These are phyloP conservation scores for Pyrochroa serraticornis DNA, from an alignment of 2,888 invertebrate species.

Conservation along the genomic window DNA sequence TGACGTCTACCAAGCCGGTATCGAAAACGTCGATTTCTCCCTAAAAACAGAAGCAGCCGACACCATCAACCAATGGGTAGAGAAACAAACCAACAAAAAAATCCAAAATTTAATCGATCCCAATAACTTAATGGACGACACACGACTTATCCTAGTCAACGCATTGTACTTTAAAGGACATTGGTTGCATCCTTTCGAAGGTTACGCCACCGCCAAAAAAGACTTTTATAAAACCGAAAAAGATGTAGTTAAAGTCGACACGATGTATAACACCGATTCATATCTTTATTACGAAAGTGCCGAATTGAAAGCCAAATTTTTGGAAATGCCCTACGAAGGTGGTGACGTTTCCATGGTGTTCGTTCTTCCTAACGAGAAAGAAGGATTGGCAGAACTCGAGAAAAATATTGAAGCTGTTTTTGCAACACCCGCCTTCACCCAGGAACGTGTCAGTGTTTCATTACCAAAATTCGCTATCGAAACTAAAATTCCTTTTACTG, in stretches of 20 bases:
- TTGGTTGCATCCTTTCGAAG: conserved; percentile 41
- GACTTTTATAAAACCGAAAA: conserved; percentile 40
- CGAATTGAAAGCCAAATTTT: conserved; percentile 44
- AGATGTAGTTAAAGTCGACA: conserved; percentile 41
- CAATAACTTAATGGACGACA: conserved; percentile 34
- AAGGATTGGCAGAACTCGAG: conserved; percentile 38
- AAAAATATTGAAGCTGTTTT: conserved; percentile 31
- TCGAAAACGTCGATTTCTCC: conserved; percentile 56
- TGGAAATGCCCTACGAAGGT: conserved; percentile 47
- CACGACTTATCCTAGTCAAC: conserved; percentile 49
- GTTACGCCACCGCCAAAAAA: conserved; percentile 33
- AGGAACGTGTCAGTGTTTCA: conserved; percentile 34
- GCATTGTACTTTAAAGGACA: conserved; percentile 51
- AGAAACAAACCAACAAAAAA: conserved; percentile 49
- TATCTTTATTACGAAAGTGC: conserved; percentile 46
- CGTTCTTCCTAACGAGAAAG: conserved; percentile 41
- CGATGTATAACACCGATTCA: conserved; percentile 42
- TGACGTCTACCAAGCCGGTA: conserved; percentile 66
- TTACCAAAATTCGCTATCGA: conserved; percentile 39
- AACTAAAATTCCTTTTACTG: conserved; percentile 35
- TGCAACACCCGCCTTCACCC: conserved; percentile 27
- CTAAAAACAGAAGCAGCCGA: conserved; percentile 36
- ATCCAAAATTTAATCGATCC: conserved; percentile 46
- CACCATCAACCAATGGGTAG: conserved; percentile 53
- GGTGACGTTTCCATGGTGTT: conserved; percentile 41